Evolutionary conservation across 1,140 invertebrate species (phyloP).

Genomic region (Aphelinus atriplicis): DNA sequence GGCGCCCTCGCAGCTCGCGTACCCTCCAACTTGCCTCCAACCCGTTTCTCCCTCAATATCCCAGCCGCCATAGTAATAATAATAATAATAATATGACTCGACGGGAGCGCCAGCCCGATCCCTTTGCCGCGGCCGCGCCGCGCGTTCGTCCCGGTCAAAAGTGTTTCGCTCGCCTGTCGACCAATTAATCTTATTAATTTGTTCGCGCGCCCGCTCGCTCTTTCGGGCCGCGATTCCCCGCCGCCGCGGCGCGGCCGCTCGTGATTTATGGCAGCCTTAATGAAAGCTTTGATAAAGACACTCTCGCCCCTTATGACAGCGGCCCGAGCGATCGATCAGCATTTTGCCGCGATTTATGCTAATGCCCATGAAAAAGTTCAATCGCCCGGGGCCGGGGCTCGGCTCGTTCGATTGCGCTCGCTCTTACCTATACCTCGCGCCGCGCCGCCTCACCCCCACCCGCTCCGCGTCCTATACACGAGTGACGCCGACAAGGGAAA

Average conservation of each 20-base stretch:
- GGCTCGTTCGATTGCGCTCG: neutral
- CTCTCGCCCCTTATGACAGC: constrained; percentile 18
- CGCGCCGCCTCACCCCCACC: no score
- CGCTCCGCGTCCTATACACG: no score
- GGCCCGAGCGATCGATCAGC: constrained; percentile 36
- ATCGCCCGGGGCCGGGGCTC: neutral
- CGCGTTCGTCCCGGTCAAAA: constrained; percentile 36
- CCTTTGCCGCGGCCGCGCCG: neutral
- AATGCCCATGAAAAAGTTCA: constrained; percentile 31
- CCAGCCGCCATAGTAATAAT: constrained; percentile 3
- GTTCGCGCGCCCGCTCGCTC: constrained; percentile 42
- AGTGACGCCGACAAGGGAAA: neutral
- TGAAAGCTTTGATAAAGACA: constrained; percentile 62
- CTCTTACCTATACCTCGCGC: neutral
- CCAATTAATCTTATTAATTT: constrained; percentile 60
- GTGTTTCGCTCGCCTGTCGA: constrained; percentile 53
- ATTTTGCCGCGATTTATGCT: constrained; percentile 48
- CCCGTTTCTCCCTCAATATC: neutral
- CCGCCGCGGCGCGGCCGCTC: no score
- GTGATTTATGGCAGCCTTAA: constrained; percentile 63
- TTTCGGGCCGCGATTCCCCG: constrained; percentile 34
- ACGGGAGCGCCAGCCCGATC: no score
- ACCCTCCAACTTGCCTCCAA: neutral
- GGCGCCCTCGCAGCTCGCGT: neutral
- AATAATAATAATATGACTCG: no score